Evolutionary conservation across 2,797 vertebrate genomes (phyloP).

Genomic region (Eospalax fontanierii): DNA sequence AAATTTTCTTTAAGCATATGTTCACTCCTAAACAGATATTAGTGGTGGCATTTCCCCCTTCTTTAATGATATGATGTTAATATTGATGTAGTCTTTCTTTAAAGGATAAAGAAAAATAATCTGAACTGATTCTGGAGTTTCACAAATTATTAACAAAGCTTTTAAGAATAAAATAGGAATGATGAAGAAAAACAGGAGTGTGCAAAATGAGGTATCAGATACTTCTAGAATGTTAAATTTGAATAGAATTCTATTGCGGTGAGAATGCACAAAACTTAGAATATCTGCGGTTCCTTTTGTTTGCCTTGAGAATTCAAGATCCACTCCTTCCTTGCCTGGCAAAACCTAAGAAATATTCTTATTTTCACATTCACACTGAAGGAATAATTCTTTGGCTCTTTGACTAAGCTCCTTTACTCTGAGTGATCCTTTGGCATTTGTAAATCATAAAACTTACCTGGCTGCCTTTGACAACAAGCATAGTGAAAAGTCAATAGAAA

Average conservation of each 20-base stretch:
- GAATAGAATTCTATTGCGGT: background rate
- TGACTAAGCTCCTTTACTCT: background rate
- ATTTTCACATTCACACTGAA: background rate
- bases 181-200: background rate
- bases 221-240: background rate
- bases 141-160: constrained; percentile 50
- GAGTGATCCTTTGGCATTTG: background rate
- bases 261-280: background rate
- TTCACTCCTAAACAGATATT: background rate
- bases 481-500: background rate
- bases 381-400: background rate
- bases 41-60: background rate
- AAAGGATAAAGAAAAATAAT: constrained; percentile 58
- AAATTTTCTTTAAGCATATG: background rate
- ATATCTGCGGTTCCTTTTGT: constrained; percentile 30
- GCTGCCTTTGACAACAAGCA: background rate
- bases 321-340: background rate
- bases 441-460: background rate
- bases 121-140: constrained; percentile 31
- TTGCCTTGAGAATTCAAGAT: background rate
- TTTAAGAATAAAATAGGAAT: background rate
- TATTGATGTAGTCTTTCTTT: constrained; percentile 55
- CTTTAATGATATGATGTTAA: constrained; percentile 42
- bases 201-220: constrained; percentile 10
- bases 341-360: background rate